Conservation (phyloP, 2,113 vertebrate genomes). For the Percopsis transmontana region DNA sequence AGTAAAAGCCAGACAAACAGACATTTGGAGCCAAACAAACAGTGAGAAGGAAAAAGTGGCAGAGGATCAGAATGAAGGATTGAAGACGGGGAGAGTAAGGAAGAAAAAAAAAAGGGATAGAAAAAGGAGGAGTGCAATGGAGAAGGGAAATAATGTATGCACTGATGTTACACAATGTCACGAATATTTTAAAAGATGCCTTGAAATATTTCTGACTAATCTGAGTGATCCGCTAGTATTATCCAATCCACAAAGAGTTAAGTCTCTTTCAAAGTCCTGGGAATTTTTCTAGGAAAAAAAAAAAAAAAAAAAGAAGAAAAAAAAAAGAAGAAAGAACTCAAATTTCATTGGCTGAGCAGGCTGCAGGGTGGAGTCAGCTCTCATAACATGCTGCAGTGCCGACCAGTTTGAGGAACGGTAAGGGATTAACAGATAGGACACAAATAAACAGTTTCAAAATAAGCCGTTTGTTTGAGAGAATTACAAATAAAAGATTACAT, state of each 20-base stretch:
- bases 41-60: conserved; percentile 32
- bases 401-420: conserved; percentile 59
- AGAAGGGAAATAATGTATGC: conserved; percentile 28
- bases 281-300: conserved; percentile 49
- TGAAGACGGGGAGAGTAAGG: conserved; percentile 4
- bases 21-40: conserved; percentile 43
- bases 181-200: conserved; percentile 13
- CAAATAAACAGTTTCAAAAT: conserved; percentile 36
- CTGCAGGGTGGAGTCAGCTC: conserved; percentile 69
- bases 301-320: neutral
- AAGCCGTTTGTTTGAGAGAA: conserved; percentile 33
- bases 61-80: conserved; percentile 25
- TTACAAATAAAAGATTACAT: conserved; percentile 10
- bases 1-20: conserved; percentile 45
- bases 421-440: conserved; percentile 39
- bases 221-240: conserved; percentile 35
- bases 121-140: conserved; percentile 17
- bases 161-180: neutral
- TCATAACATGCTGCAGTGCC: conserved; percentile 72
- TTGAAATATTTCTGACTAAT: conserved; percentile 28
- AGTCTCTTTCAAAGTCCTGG: conserved; percentile 52
- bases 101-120: conserved; percentile 34
- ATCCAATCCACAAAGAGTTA: conserved; percentile 57
- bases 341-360: conserved; percentile 66
- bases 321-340: neutral